These are phyloP conservation scores for Gambusia holbrooki DNA, from an alignment of 2,113 vertebrate species.

Conservation along the genomic window DNA sequence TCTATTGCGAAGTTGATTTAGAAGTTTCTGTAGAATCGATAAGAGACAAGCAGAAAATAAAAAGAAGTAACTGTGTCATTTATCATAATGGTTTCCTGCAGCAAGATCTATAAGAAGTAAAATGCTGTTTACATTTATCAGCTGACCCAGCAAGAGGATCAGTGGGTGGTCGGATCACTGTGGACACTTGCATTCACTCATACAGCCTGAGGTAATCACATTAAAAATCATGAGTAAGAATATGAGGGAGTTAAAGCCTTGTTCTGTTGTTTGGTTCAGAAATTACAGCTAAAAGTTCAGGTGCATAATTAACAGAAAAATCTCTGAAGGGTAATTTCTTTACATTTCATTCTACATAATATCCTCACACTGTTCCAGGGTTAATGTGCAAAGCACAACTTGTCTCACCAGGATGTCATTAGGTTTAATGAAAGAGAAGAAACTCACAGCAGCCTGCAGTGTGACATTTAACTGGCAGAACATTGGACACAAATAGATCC, in stretches of 20 bases:
- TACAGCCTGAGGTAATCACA: neutral
- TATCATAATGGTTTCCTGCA: neutral
- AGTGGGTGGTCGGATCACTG: neutral
- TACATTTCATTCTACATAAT: neutral
- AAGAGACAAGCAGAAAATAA: neutral
- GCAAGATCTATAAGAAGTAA: neutral
- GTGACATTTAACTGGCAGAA: constrained; percentile 43
- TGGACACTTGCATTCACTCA: neutral
- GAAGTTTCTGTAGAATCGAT: neutral
- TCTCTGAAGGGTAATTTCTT: neutral
- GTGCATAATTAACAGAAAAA: neutral
- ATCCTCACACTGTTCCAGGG: neutral
- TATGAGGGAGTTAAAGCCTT: neutral
- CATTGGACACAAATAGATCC: neutral
- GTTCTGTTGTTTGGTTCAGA: neutral
- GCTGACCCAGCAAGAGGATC: neutral
- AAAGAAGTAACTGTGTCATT: neutral
- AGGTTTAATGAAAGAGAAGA: neutral
- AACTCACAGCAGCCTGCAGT: neutral
- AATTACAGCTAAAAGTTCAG: neutral
- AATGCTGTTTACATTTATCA: neutral
- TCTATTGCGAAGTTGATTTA: neutral
- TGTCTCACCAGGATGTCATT: neutral
- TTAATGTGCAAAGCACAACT: neutral
- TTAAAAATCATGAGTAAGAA: neutral